These are phyloP conservation scores for Aphidoletes aphidimyza DNA, from an alignment of 2,888 invertebrate species.

Conservation along the genomic window DNA sequence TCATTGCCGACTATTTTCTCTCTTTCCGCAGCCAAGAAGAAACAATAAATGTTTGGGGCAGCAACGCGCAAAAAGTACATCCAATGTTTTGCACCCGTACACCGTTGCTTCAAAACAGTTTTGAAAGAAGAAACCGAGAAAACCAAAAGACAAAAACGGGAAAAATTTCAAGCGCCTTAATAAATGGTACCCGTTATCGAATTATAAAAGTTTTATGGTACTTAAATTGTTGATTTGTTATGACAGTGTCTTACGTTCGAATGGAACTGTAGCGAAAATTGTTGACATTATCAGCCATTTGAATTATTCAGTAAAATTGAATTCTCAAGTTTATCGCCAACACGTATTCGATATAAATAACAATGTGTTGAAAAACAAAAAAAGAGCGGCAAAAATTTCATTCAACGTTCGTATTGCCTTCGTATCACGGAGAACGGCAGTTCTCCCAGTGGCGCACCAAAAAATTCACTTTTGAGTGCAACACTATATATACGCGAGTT, in stretches of 20 bases:
- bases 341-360: slow-evolving; percentile 42
- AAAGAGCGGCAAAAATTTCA: too few species aligned
- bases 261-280: not conserved
- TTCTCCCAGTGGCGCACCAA: too few species aligned
- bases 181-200: slow-evolving; percentile 38
- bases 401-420: too few species aligned
- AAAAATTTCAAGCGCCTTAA: not conserved
- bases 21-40: slow-evolving; percentile 12
- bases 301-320: slow-evolving; percentile 9
- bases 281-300: slow-evolving; percentile 8
- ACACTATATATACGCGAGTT: too few species aligned
- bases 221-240: slow-evolving; percentile 46
- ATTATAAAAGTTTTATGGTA: slow-evolving; percentile 43
- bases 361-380: too few species aligned
- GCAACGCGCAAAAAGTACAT: too few species aligned
- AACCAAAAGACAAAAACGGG: not conserved
- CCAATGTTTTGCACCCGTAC: not conserved
- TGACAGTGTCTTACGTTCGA: slow-evolving; percentile 3
- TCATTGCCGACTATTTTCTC: slow-evolving; percentile 4
- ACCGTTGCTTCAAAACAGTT: not conserved
- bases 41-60: not conserved
- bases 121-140: not conserved
- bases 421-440: too few species aligned
- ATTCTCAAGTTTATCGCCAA: not conserved
- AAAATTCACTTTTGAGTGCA: too few species aligned